Conservation (phyloP, 1,140 invertebrate genomes). For the Acromyrmex charruanus region DNA sequence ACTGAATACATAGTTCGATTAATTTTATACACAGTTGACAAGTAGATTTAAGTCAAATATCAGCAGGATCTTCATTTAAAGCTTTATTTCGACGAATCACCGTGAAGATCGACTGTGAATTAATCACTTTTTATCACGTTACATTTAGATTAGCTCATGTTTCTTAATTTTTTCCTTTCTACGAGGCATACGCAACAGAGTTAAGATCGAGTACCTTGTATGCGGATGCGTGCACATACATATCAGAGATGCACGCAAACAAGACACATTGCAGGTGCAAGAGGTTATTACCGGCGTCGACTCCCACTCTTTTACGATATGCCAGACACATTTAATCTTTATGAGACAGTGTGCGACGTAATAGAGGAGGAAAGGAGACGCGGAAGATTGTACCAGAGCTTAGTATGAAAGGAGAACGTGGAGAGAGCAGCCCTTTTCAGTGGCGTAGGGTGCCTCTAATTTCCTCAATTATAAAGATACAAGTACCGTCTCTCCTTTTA, state of each 20-base stretch:
- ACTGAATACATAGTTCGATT: background rate
- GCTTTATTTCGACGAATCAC: background rate
- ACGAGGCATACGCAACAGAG: background rate
- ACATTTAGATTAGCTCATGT: background rate
- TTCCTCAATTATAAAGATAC: slow-evolving; percentile 47
- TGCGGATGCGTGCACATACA: slow-evolving; percentile 7
- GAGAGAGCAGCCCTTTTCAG: slow-evolving; percentile 48
- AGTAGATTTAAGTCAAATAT: background rate
- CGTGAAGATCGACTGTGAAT: background rate
- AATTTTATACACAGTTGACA: background rate
- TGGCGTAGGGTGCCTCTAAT: slow-evolving; percentile 47
- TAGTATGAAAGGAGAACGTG: slow-evolving; percentile 55
- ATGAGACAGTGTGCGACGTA: slow-evolving; percentile 53
- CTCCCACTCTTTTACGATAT: slow-evolving; percentile 45
- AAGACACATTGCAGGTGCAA: slow-evolving; percentile 71
- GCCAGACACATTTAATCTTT: slow-evolving; percentile 78
- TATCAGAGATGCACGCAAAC: slow-evolving; percentile 61
- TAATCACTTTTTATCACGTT: background rate
- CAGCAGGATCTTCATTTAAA: background rate
- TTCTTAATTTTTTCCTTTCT: background rate
- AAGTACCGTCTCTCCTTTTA: background rate
- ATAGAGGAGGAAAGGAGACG: slow-evolving; percentile 51
- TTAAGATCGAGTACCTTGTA: slow-evolving; percentile 19
- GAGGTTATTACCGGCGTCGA: slow-evolving; percentile 73
- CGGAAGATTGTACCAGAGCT: slow-evolving; percentile 52